A percentile compares a stretch with the other conserved stretches of the same genome.
Conservation (phyloP, 2,113 vertebrate species). For the Eulemur macaco region DNA sequence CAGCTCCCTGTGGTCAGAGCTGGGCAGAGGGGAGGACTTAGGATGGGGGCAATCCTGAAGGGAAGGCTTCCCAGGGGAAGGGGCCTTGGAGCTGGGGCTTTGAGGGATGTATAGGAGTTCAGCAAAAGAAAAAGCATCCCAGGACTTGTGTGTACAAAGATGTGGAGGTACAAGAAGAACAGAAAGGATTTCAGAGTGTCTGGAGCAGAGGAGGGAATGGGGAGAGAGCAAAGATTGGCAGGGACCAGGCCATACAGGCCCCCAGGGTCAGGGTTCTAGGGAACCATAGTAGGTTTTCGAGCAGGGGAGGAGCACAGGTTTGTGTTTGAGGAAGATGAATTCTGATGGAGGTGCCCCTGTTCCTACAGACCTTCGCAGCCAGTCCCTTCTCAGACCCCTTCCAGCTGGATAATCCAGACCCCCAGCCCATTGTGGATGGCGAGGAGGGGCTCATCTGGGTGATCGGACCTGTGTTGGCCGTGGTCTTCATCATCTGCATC, state of each 20-base stretch:
- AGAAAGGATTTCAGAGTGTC: neutral
- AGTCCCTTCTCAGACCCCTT: slow-evolving; percentile 95
- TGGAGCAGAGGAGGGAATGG: fast-evolving
- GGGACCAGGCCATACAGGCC: fast-evolving
- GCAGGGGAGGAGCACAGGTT: neutral
- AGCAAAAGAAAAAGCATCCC: fast-evolving
- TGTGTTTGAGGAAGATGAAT: neutral
- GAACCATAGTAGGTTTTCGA: fast-evolving
- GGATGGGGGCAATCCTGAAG: neutral
- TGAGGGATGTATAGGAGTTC: neutral
- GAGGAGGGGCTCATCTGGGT: slow-evolving; percentile 99
- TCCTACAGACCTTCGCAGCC: slow-evolving; percentile 90
- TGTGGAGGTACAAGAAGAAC: neutral
- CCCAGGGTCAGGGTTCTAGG: neutral
- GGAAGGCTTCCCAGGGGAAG: neutral
- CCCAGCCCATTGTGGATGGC: slow-evolving; percentile 90
- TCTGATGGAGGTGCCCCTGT: fast-evolving
- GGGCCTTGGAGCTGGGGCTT: neutral
- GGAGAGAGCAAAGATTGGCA: neutral
- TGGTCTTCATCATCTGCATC: slow-evolving; percentile 99
- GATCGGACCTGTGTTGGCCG: slow-evolving; percentile 96
- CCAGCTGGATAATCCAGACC: slow-evolving; percentile 89
- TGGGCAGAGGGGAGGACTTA: neutral
- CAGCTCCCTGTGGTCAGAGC: neutral
- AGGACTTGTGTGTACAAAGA: neutral